Evolutionary conservation across 2,888 invertebrate species (phyloP), one percentile per base, ranked within the genome.

Genomic region (Polymixis lichenea): DNA sequence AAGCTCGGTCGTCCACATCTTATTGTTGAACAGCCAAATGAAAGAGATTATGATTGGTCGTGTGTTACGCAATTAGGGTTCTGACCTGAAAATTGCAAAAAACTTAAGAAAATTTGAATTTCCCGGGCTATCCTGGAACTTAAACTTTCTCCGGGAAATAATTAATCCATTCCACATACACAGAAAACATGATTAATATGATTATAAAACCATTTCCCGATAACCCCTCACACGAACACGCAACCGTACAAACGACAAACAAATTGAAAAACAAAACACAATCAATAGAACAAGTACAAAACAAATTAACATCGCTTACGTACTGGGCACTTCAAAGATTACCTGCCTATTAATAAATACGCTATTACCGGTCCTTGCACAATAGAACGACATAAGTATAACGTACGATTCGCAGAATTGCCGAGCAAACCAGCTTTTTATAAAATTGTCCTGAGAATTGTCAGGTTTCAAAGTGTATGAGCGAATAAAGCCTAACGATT

Each of bases 401-500:
- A 32, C 67, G 25, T 73, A 68, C 71, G 53, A 64, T 89, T 90
- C 79, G 19, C 60, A 80, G 89, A 91, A 91, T 88, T 88, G 85
- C 66, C 58, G 25, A 11, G 56, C 38, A 32, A 80, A 80, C 64
- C 55, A 28, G 51, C 58, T 46, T 46, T 61, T 88, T 83, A 86
- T 86, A 81, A 88, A 92, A 91, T 89, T 89, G 83, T 82, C 86
- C 83, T 92, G 89, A 86, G 90, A 89, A 91, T 85, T 87, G 83
- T 75, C 84, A 84, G 86, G 86, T 87, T 90, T 88, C 88, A 89
- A 90, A 89, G 82, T 89, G 86, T 87, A 91, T 90, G 86, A 91
- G 83, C 89, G 86, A 88, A 91, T 90, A 88, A 93, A 90, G 89
- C 87, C 72, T 81, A 84, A 85, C 90, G 89, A 92, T 90, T 90